Conservation (phyloP, 2,113 vertebrate species). For the Corythornis cristatus region DNA sequence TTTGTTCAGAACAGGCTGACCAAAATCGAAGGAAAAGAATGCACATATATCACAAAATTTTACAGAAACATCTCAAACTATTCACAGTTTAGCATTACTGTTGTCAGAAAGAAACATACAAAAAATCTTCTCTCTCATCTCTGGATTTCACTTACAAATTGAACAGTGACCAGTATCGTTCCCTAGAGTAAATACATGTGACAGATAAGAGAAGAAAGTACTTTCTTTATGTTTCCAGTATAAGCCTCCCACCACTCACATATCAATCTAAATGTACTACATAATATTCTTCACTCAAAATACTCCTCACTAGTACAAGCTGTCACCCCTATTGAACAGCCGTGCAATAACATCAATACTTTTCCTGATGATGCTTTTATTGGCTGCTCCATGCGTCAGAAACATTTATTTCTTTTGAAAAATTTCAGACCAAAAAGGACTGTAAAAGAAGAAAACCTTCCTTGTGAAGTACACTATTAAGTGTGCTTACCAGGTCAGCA, state of each 20-base stretch:
- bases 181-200: constrained; percentile 71
- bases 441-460: constrained; percentile 21
- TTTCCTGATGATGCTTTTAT: constrained; percentile 71
- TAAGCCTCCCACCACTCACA: neutral
- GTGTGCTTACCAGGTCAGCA: neutral
- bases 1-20: constrained; percentile 57
- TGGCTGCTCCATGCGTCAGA: constrained; percentile 57
- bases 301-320: constrained; percentile 25
- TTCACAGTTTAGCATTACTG: constrained; percentile 65
- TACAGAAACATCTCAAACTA: constrained; percentile 65
- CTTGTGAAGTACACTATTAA: neutral
- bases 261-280: constrained; percentile 68
- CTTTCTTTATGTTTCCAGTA: constrained; percentile 67
- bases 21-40: constrained; percentile 55
- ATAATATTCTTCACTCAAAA: constrained; percentile 64
- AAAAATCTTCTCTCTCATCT: constrained; percentile 66
- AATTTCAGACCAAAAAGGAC: constrained; percentile 25
- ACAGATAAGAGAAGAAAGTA: constrained; percentile 68
- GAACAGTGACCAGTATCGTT: constrained; percentile 41
- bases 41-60: constrained; percentile 64
- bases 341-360: constrained; percentile 66
- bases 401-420: constrained; percentile 47
- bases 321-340: constrained; percentile 43
- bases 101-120: constrained; percentile 68
- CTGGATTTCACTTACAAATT: constrained; percentile 71